Evolutionary conservation across 1,140 invertebrate genomes (phyloP), one percentile per base, ranked within the genome.

Genomic region (Procambarus virginalis): DNA sequence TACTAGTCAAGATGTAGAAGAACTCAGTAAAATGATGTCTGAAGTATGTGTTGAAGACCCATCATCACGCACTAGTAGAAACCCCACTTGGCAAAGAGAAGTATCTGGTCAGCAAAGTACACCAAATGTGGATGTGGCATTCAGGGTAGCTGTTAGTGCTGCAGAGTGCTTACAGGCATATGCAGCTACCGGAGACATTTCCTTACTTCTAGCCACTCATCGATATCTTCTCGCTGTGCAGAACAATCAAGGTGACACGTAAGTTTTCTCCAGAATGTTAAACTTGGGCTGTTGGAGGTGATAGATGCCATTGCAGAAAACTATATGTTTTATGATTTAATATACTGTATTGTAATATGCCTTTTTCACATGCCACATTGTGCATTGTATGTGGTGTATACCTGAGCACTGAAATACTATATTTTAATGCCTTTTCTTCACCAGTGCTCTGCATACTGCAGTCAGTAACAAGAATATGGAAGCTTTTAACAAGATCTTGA

Each of bases 161-260:
- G 92, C 92, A 10, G 89, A 92, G 75, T 91, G 92, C 78, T 89
- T 92, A 8, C 91, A 92, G 80, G 89, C 91, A 46, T 92, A 92
- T 81, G 92, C 92, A 48, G 91, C 92, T 12, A 92, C 92, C 20
- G 91, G 89, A 34, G 89, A 92, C 46, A 86, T 92, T 14, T 85
- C 83, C 51, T 78, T 91, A 34, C 89, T 92, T 14, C 73, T 92
- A 60, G 92, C 91, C 20, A 86, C 89, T 10, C 90, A 92, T 64
- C 89, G 92, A 14, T 92, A 92, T 79, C 92, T 92, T 51, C 68
- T 92, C 45, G 91, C 89, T 34, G 90, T 92, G 34, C 91, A 92
- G 84, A 92, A 92, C 75, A 86, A 90, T 55, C 91, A 92, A 68
- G 92, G 92, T 49, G 92, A 92, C 81, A 92, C 92, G 92, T 92